These are phyloP conservation scores for Protophormia terraenovae DNA, from an alignment of 2,888 invertebrate genomes.

Conservation along the genomic window DNA sequence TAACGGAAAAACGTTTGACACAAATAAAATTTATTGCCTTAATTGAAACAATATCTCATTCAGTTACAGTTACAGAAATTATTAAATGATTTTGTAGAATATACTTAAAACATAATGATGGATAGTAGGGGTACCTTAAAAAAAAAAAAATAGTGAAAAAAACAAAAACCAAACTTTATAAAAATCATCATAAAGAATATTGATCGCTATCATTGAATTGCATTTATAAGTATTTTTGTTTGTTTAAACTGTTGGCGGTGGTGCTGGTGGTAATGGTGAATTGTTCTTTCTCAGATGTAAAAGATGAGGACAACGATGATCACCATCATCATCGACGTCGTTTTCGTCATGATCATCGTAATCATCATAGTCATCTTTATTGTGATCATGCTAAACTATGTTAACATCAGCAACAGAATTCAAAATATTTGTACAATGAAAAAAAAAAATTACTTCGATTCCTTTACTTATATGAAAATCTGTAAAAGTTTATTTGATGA, in stretches of 20 bases:
- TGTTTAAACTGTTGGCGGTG: conserved; percentile 61
- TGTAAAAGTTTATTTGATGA: conserved; percentile 41
- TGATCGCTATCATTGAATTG: conserved; percentile 71
- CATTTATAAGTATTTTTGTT: conserved; percentile 66
- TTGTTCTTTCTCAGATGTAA: conserved; percentile 44
- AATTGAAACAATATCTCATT: no score
- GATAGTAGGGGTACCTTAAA: not conserved
- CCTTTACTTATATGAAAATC: not conserved
- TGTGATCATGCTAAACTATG: conserved; percentile 33
- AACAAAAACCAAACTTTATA: conserved; percentile 15
- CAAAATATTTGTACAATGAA: conserved; percentile 4
- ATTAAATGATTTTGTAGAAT: no score
- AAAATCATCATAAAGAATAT: conserved; percentile 51
- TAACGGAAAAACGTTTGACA: no score
- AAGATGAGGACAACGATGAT: conserved; percentile 70
- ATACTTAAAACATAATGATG: no score
- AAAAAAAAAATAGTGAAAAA: not conserved
- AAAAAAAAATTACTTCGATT: conserved; percentile 33
- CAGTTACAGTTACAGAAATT: no score
- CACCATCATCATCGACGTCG: conserved; percentile 66
- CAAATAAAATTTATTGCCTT: no score
- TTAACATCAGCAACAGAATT: conserved; percentile 4
- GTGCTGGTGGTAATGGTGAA: conserved; percentile 67
- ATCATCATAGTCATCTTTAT: conserved; percentile 32
- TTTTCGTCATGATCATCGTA: no score